These are phyloP conservation scores for Palythoa grandiflora DNA, from an alignment of 92 coral and sea anemone genomes.

Conservation along the genomic window DNA sequence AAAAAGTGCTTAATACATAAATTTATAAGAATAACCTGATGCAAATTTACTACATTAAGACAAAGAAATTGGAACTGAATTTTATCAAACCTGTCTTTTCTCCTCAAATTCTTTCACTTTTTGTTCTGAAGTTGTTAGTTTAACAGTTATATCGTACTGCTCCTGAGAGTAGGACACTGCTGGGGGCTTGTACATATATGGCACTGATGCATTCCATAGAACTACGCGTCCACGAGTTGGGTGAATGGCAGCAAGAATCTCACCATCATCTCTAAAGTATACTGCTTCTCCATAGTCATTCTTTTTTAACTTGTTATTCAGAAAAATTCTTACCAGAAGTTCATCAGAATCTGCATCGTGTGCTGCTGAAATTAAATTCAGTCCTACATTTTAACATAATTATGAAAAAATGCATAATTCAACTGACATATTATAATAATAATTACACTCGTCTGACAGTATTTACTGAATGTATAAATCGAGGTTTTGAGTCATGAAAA, in stretches of 20 bases:
- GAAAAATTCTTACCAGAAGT: slow-evolving; percentile 70
- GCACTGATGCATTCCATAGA: slow-evolving; percentile 84
- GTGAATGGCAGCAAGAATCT: slow-evolving; percentile 80
- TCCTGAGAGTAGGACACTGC: slow-evolving; percentile 89
- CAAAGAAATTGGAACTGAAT: too few relatives aligned
- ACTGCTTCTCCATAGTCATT: slow-evolving; percentile 95
- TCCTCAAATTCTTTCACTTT: slow-evolving; percentile 60
- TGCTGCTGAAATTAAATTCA: slow-evolving; percentile 37
- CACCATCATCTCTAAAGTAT: slow-evolving; percentile 79
- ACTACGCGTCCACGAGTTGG: slow-evolving; percentile 83
- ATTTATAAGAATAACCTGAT: too few relatives aligned
- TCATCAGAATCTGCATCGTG: slow-evolving; percentile 58
- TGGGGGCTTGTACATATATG: slow-evolving; percentile 87
- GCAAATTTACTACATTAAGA: too few relatives aligned
- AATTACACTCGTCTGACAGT: neutral
- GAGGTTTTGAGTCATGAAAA: too few relatives aligned
- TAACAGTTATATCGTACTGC: slow-evolving; percentile 75
- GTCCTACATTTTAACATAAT: neutral
- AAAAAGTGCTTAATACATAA: too few relatives aligned
- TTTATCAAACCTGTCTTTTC: slow-evolving; percentile 65
- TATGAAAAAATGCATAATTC: neutral
- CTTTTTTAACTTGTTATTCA: slow-evolving; percentile 80
- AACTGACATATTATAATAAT: neutral
- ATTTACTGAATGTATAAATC: too few relatives aligned
- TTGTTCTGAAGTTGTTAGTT: slow-evolving; percentile 75